Base-by-base conservation (phyloP, 1,140 invertebrate genomes). In the Drosophila obscura region DNA sequence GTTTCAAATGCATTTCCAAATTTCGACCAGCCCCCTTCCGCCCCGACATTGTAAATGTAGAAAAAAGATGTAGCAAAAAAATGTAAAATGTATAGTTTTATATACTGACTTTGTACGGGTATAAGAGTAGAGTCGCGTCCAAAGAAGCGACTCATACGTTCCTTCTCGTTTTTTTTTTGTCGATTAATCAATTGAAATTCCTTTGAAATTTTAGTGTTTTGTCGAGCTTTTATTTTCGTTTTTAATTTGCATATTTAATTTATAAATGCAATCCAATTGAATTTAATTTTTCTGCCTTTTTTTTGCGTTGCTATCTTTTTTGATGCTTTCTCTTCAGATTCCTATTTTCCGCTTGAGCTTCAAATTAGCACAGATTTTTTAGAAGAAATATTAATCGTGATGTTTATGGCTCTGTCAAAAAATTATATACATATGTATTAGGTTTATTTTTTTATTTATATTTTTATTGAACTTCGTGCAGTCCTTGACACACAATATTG, bases 171-270 rank as follows among this genome's bases (percentile, higher is more conserved):
- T 61, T 35, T 41, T 8, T n/a, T 11, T 61, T 45, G 26, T 5
- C 39, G 48, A 80, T 77, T 80, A 80, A 80, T 85, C 64, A 77
- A 74, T 74, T 80, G 45, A 71, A 74, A 60, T 48, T 6, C 6
- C 55, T 66, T 80, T 60, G 19, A 53, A 71, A 77, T 77, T 60
- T 46, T 51, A 35, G 22, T 58, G 8, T 58, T 41, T 55, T 52
- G 15, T 77, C 16, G 28, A 5, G 48, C 22, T 13, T 59, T 52
- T 69, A 19, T 51, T 76, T 53, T 53, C 48, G 43, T 39, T 48
- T 63, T 57, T 8, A 46, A 64, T 81, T 68, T 75, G 59, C 62
- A 87, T 85, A 71, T 74, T 77, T 85, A 66, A 84, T 71, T 66
- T 39, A 26, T 16, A 65, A 55, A 56, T 52, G 46, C 61, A 60